phyloP scores from a whole-genome alignment of 1,140 invertebrate genomes.

The Eurosta solidaginis region DNA sequence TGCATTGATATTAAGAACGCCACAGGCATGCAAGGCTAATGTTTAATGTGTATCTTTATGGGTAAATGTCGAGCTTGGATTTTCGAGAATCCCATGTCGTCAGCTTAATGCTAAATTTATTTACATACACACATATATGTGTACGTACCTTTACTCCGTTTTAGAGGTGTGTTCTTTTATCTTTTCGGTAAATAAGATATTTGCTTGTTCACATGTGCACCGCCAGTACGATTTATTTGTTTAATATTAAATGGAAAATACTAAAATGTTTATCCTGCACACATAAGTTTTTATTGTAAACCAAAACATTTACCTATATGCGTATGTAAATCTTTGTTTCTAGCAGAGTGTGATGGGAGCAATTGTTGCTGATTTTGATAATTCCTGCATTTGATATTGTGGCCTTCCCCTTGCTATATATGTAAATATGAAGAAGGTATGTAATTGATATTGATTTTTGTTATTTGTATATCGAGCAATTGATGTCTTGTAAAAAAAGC shows the following conservation, averaged over 20 bases:
- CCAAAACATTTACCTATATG: too few relatives aligned
- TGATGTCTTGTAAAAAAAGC: too few relatives aligned
- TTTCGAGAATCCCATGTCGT: neutral
- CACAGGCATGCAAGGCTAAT: neutral
- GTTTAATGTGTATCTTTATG: neutral
- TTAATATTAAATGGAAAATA: constrained; percentile 27
- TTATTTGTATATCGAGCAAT: too few relatives aligned
- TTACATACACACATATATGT: neutral
- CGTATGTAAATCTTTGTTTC: too few relatives aligned
- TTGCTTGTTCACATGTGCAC: constrained; percentile 9
- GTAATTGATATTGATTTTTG: too few relatives aligned
- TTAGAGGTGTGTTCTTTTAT: neutral
- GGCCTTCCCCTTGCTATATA: too few relatives aligned
- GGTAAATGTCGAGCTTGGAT: neutral
- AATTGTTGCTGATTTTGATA: too few relatives aligned
- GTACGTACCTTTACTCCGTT: neutral
- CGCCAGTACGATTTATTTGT: constrained; percentile 5
- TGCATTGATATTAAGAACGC: too few relatives aligned
- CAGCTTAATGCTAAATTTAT: too few relatives aligned
- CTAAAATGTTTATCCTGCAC: neutral
- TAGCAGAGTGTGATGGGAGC: too few relatives aligned
- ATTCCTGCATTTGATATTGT: too few relatives aligned
- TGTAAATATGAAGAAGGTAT: too few relatives aligned
- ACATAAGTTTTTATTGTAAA: neutral
- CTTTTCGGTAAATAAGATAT: constrained; percentile 13